A percentile compares a stretch with the other conserved stretches of the same genome.
phyloP scores from a whole-genome alignment of 1,140 invertebrate species.

The Drosophila grimshawi region DNA sequence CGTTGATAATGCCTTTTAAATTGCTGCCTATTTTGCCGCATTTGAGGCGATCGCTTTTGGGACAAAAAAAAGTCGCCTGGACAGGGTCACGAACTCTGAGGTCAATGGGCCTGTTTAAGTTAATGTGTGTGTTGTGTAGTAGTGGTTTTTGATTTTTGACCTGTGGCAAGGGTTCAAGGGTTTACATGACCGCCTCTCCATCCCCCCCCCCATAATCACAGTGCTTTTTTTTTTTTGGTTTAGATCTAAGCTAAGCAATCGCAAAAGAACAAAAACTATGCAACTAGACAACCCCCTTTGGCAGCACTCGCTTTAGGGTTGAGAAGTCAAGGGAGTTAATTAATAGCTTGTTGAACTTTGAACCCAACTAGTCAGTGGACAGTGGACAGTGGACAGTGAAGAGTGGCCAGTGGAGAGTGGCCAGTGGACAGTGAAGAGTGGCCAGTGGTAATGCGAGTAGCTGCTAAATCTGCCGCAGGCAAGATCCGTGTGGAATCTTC shows the following conservation, averaged over 20 bases:
- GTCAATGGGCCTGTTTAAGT: conserved; percentile 30
- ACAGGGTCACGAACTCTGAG: neutral
- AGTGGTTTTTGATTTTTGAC: conserved; percentile 52
- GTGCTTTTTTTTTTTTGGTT: conserved; percentile 1
- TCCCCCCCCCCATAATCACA: neutral
- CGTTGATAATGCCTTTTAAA: conserved; percentile 65
- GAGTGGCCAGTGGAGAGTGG: too few species aligned
- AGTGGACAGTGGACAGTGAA: neutral
- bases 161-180: conserved; percentile 25
- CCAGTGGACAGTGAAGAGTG: too few species aligned
- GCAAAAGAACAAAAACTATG: neutral
- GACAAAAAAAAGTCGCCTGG: conserved; percentile 56
- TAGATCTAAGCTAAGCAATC: conserved; percentile 14
- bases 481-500: too few species aligned
- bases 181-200: neutral
- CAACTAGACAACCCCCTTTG: neutral
- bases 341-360: conserved; percentile 53
- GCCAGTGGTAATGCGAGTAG: too few species aligned
- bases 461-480: too few species aligned
- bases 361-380: neutral
- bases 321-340: conserved; percentile 32
- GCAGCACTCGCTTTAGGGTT: neutral
- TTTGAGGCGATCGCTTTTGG: conserved; percentile 71
- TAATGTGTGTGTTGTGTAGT: conserved; percentile 10
- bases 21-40: conserved; percentile 71